Percentiles rank a stretch among this genome's conserved stretches.
Evolutionary conservation across 1,140 invertebrate genomes (phyloP).

Genomic region (Bemisia tabaci): DNA sequence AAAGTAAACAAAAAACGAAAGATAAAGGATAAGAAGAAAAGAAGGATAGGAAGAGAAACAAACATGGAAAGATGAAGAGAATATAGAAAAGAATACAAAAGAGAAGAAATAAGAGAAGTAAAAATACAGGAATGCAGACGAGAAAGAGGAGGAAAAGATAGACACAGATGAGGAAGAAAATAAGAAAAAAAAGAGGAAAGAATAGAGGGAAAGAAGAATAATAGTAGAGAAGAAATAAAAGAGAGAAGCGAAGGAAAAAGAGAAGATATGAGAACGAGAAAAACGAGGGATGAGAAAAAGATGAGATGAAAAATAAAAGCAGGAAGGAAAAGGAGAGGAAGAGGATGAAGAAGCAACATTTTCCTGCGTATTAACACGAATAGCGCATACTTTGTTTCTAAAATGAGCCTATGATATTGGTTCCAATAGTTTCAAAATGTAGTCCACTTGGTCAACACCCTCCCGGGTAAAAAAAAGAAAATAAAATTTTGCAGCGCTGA

Average conservation of each 20-base stretch:
- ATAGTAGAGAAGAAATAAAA: neutral
- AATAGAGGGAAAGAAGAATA: neutral
- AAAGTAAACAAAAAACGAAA: neutral
- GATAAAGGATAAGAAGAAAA: neutral
- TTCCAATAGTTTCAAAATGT: too few species aligned
- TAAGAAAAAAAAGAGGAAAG: neutral
- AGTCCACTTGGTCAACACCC: too few species aligned
- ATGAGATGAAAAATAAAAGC: neutral
- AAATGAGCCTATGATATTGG: too few species aligned
- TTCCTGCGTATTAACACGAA: too few species aligned
- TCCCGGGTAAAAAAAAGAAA: too few species aligned
- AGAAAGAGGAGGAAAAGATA: neutral
- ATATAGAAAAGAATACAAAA: neutral
- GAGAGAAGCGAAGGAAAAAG: neutral
- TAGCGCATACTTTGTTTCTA: too few species aligned
- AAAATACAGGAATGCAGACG: neutral
- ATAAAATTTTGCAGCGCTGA: too few species aligned
- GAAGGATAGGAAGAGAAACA: neutral
- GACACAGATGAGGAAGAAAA: neutral
- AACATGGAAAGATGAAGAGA: neutral
- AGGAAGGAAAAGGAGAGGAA: neutral
- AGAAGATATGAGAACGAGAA: neutral
- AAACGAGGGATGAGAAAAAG: neutral
- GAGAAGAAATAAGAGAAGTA: neutral
- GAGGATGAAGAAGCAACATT: neutral